Conservation (phyloP, 2,888 invertebrate genomes). For the Agrotis exclamationis region DNA sequence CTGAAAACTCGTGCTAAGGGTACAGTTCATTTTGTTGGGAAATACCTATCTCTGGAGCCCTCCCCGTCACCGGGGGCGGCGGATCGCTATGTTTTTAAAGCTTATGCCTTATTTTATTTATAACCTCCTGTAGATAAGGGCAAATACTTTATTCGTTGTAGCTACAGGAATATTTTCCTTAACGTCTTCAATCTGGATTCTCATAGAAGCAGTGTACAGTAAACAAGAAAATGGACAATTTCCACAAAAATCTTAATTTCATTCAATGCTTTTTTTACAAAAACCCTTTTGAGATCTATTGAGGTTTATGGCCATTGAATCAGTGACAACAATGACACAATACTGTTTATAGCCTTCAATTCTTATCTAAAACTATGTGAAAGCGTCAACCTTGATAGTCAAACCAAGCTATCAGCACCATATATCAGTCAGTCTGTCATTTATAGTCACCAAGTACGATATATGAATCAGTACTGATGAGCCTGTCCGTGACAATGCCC, state of each 20-base stretch:
- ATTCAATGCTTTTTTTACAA: background rate
- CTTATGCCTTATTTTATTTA: too few species aligned
- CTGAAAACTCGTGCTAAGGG: too few species aligned
- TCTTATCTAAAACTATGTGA: conserved; percentile 19
- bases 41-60: too few species aligned
- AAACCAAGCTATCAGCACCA: conserved; percentile 22
- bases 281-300: background rate
- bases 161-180: background rate
- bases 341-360: conserved; percentile 1
- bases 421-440: conserved; percentile 36
- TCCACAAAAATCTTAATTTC: background rate
- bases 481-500: conserved; percentile 29
- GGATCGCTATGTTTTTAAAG: too few species aligned
- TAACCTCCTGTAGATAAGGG: too few species aligned
- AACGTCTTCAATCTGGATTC: too few species aligned
- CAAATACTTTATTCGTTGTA: background rate
- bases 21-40: too few species aligned
- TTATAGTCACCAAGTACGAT: conserved; percentile 44
- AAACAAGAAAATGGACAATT: background rate
- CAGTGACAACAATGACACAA: background rate
- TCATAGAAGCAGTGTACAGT: background rate
- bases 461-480: conserved; percentile 44
- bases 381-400: conserved; percentile 38
- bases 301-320: background rate
- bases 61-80: too few species aligned